A percentile compares a stretch with the other conserved stretches of the same genome.
Conservation (phyloP, 2,888 invertebrate species). For the Trachelus stipa region DNA sequence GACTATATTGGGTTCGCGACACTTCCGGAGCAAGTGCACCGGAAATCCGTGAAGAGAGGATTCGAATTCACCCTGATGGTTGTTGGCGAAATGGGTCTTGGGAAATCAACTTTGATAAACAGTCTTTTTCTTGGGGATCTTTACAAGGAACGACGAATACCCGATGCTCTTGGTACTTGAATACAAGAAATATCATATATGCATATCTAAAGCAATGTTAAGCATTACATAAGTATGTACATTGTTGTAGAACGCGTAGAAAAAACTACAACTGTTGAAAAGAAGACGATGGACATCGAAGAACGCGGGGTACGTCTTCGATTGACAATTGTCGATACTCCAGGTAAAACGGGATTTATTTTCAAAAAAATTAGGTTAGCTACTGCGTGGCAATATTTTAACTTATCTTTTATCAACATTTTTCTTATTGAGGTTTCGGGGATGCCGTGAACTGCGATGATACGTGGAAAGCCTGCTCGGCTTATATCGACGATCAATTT, state of each 20-base stretch:
- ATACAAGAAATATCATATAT: neutral
- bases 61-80: constrained; percentile 98
- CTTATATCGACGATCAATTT: constrained; percentile 92
- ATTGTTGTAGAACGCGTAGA: constrained; percentile 69
- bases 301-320: constrained; percentile 92
- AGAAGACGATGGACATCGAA: constrained; percentile 92
- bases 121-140: constrained; percentile 94
- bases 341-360: constrained; percentile 68
- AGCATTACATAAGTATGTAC: neutral
- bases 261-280: constrained; percentile 73
- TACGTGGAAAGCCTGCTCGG: constrained; percentile 91
- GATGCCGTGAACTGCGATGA: constrained; percentile 94
- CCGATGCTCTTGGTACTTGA: constrained; percentile 76
- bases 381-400: neutral
- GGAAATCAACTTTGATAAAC: constrained; percentile 95
- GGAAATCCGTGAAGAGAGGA: constrained; percentile 95
- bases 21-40: constrained; percentile 94
- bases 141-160: constrained; percentile 85
- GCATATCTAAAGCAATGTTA: neutral
- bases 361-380: neutral
- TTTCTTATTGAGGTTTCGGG: constrained; percentile 76
- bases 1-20: constrained; percentile 94
- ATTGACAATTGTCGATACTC: constrained; percentile 93
- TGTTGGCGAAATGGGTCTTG: constrained; percentile 93
- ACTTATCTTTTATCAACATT: neutral